Evolutionary conservation across 1,140 invertebrate species (phyloP).

Genomic region (Yoshiicerus persimilis): DNA sequence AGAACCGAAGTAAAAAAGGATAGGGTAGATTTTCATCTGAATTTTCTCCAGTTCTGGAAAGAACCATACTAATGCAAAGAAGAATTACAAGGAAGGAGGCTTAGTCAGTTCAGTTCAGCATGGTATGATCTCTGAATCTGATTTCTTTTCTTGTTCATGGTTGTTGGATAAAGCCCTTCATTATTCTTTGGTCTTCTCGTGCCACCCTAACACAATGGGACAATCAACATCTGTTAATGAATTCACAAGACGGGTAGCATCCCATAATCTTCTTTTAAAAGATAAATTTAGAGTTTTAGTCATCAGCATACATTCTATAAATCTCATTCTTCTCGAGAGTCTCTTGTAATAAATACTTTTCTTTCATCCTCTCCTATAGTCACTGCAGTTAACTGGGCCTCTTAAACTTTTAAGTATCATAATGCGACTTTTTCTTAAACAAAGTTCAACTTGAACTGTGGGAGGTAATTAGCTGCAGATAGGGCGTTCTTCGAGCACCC

Average conservation of each 20-base stretch:
- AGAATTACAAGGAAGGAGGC: neutral
- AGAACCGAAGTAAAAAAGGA: neutral
- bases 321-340: neutral
- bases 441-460: neutral
- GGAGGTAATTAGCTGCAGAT: neutral
- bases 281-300: slow-evolving; percentile 15
- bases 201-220: neutral
- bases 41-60: neutral
- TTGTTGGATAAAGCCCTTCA: neutral
- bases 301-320: slow-evolving; percentile 1
- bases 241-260: slow-evolving; percentile 11
- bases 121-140: neutral
- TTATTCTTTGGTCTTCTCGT: neutral
- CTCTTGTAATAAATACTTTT: neutral
- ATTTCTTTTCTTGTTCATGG: neutral
- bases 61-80: neutral
- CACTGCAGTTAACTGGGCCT: neutral
- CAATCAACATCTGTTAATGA: slow-evolving; percentile 20
- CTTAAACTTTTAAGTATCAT: neutral
- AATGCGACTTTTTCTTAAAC: neutral
- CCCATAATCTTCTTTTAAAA: slow-evolving; percentile 13
- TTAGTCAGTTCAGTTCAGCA: neutral
- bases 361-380: neutral
- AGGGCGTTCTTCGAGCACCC: neutral
- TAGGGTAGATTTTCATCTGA: neutral